These are phyloP conservation scores for Anas platyrhynchos DNA, from an alignment of 2,113 vertebrate genomes.

Conservation along the genomic window DNA sequence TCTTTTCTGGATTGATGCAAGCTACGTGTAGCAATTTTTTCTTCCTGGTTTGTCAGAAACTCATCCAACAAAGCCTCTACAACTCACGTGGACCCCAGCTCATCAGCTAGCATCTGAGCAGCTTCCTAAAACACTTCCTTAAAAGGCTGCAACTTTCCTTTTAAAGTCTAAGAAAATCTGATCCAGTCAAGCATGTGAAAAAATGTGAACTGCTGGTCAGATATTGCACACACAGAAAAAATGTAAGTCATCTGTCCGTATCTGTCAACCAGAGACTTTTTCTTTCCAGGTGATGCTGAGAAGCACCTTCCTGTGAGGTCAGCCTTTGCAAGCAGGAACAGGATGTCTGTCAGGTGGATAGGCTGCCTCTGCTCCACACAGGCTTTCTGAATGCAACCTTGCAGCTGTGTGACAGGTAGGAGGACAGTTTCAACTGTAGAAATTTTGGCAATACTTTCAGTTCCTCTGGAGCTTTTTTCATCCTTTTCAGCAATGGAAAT, in stretches of 20 bases:
- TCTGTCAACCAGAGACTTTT: not conserved
- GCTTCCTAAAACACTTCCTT: slow-evolving; percentile 3
- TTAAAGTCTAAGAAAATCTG: not conserved
- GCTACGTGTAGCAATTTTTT: not conserved
- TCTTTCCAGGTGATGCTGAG: not conserved
- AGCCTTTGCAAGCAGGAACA: not conserved
- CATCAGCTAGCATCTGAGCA: not conserved
- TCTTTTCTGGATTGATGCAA: not conserved
- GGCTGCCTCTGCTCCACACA: not conserved
- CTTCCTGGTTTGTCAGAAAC: not conserved
- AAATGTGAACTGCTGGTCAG: not conserved
- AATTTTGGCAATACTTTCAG: not conserved
- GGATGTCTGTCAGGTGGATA: not conserved
- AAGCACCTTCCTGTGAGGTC: not conserved
- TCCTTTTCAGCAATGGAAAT: not conserved
- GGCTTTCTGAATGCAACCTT: not conserved
- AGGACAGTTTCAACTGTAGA: not conserved
- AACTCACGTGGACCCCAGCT: not conserved
- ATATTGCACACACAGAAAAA: not conserved
- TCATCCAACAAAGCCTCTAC: not conserved
- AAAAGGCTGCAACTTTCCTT: not conserved
- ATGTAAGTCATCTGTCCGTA: not conserved
- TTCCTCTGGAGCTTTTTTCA: not conserved
- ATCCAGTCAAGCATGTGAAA: not conserved
- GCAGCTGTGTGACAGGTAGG: not conserved